Evolutionary conservation across 2,113 vertebrate species (phyloP).

Genomic region (Furnarius figulus): DNA sequence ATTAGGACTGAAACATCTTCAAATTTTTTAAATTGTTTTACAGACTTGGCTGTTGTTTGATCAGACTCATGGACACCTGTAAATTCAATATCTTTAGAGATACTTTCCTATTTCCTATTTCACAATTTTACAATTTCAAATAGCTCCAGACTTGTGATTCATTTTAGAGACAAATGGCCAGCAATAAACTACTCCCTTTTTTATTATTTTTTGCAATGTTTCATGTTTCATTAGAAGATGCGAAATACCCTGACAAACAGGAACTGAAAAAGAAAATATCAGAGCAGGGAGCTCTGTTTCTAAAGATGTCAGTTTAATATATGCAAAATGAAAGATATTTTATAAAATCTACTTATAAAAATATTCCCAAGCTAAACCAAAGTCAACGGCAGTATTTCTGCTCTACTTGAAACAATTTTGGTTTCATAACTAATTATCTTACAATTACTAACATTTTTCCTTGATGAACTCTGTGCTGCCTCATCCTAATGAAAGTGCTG

Average conservation of each 20-base stretch:
- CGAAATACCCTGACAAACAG: background rate
- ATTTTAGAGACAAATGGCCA: background rate
- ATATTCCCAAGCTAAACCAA: background rate
- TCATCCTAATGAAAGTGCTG: conserved; percentile 35
- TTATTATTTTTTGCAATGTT: background rate
- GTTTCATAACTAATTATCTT: conserved; percentile 49
- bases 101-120: background rate
- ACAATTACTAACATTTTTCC: conserved; percentile 42
- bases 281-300: background rate
- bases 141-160: background rate
- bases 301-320: background rate
- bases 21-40: background rate
- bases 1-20: background rate
- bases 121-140: background rate
- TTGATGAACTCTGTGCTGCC: conserved; percentile 43
- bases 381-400: background rate
- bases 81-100: background rate
- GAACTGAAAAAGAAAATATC: conserved; percentile 8
- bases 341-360: conserved; percentile 17
- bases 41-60: background rate
- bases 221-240: background rate
- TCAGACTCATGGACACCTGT: background rate
- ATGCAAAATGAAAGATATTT: background rate
- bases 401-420: background rate
- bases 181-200: background rate